These are phyloP conservation scores for Entelurus aequoreus DNA, from an alignment of 2,113 vertebrate species.

Conservation along the genomic window DNA sequence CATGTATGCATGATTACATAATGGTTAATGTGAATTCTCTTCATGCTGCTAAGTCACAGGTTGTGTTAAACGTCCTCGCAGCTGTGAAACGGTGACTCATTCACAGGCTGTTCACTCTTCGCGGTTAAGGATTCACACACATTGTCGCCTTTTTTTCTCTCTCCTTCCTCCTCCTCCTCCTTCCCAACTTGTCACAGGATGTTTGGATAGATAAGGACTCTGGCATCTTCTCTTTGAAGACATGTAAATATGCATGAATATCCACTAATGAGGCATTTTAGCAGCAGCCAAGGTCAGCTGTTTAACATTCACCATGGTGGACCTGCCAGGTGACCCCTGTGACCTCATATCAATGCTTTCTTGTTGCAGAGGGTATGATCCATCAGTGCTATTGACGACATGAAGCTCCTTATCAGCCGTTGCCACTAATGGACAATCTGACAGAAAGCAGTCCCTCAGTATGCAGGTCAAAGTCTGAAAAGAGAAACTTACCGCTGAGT, in stretches of 20 bases:
- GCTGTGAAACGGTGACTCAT: constrained; percentile 49
- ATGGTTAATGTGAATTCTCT: too few relatives aligned
- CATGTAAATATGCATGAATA: background rate
- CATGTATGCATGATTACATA: too few relatives aligned
- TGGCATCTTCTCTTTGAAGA: background rate
- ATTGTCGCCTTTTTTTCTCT: constrained; percentile 7
- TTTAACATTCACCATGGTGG: constrained; percentile 3
- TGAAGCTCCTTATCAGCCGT: constrained; percentile 42
- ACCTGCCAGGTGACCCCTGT: constrained; percentile 12
- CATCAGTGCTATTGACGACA: constrained; percentile 22
- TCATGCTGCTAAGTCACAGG: too few relatives aligned
- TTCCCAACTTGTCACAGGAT: constrained; percentile 1
- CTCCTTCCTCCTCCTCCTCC: background rate
- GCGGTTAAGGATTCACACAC: constrained; percentile 11
- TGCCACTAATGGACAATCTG: constrained; percentile 39
- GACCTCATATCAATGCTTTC: constrained; percentile 20
- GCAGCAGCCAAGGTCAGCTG: background rate
- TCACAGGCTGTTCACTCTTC: constrained; percentile 8
- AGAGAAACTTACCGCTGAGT: constrained; percentile 19
- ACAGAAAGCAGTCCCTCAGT: constrained; percentile 33
- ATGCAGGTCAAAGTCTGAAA: constrained; percentile 65
- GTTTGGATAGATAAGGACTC: constrained; percentile 7
- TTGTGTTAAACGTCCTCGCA: constrained; percentile 9
- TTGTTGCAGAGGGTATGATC: constrained; percentile 16
- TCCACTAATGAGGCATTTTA: background rate